A percentile compares a stretch with the other conserved stretches of the same genome.
Evolutionary conservation across 2,888 invertebrate species (phyloP).

Genomic region (Gasteruption jaculator): DNA sequence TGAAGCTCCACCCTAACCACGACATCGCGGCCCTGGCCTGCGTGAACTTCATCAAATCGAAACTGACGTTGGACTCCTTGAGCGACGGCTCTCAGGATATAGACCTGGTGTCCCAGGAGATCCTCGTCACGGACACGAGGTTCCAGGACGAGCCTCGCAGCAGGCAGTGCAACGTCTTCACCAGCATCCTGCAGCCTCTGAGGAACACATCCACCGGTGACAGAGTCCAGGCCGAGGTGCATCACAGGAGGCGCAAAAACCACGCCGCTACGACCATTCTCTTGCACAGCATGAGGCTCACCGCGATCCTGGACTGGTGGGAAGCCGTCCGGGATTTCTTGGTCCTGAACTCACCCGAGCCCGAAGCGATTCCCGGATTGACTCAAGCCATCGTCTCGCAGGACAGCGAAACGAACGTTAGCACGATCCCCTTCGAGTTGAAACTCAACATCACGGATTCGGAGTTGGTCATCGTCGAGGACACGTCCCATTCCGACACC

Average conservation of each 20-base stretch:
- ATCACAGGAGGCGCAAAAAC: constrained; percentile 66
- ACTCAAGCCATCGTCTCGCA: constrained; percentile 23
- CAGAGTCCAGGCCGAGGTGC: constrained; percentile 71
- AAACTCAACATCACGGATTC: constrained; percentile 94
- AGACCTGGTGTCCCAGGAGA: constrained; percentile 89
- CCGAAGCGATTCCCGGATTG: constrained; percentile 35
- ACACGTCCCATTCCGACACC: constrained; percentile 81
- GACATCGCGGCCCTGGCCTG: constrained; percentile 67
- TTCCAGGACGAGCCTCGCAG: constrained; percentile 64
- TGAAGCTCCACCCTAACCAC: constrained; percentile 64
- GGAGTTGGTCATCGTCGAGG: constrained; percentile 90
- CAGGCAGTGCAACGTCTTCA: constrained; percentile 79
- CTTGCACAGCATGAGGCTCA: constrained; percentile 90
- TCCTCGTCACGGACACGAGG: constrained; percentile 74
- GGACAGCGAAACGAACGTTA: constrained; percentile 31
- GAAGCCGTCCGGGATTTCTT: constrained; percentile 79
- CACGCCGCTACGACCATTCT: constrained; percentile 79
- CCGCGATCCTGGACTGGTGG: constrained; percentile 94
- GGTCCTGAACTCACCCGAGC: constrained; percentile 51
- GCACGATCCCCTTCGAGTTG: constrained; percentile 64
- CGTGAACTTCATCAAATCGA: constrained; percentile 88
- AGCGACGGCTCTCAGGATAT: constrained; percentile 89
- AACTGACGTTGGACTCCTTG: constrained; percentile 77
- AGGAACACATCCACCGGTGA: constrained; percentile 52
- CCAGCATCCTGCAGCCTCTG: constrained; percentile 81